Evolutionary conservation across 2,888 invertebrate genomes (phyloP).

Genomic region (Scaptomyza polygonia): DNA sequence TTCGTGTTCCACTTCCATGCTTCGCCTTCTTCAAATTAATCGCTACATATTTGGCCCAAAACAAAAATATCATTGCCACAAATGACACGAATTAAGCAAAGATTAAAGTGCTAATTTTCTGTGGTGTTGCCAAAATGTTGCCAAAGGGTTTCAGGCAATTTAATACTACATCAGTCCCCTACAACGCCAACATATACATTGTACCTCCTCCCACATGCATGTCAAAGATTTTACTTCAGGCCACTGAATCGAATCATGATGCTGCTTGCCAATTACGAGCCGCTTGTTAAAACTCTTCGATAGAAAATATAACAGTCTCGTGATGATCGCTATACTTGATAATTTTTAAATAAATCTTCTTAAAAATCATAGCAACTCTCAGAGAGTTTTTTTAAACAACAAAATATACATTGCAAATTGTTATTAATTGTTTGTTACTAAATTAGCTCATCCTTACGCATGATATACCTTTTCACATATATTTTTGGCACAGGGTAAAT

Average conservation of each 20-base stretch:
- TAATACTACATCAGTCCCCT: slow-evolving; percentile 9
- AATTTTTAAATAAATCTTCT: neutral
- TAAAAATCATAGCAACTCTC: no score
- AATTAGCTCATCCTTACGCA: neutral
- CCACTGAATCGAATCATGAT: slow-evolving; percentile 23
- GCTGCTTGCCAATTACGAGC: slow-evolving; percentile 48
- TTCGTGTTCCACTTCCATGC: slow-evolving; percentile 2
- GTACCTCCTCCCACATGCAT: slow-evolving; percentile 5
- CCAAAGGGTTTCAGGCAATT: slow-evolving; percentile 63
- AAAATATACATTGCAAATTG: neutral
- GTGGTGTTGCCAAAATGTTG: slow-evolving; percentile 33
- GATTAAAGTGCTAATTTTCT: slow-evolving; percentile 67
- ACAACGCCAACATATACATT: slow-evolving; percentile 2
- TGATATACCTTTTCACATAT: slow-evolving; percentile 3
- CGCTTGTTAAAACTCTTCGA: slow-evolving; percentile 36
- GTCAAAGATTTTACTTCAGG: slow-evolving; percentile 28
- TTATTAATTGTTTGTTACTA: neutral
- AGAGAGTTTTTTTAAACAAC: neutral
- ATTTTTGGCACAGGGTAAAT: slow-evolving; percentile 16
- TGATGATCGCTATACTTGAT: neutral
- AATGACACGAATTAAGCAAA: slow-evolving; percentile 72
- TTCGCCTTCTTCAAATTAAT: slow-evolving; percentile 53
- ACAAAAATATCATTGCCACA: slow-evolving; percentile 53
- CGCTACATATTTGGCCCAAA: slow-evolving; percentile 48
- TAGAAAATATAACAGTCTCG: slow-evolving; percentile 1